These are phyloP conservation scores for Drosophila parthenogenetica DNA, from an alignment of 2,888 invertebrate species.

Conservation along the genomic window DNA sequence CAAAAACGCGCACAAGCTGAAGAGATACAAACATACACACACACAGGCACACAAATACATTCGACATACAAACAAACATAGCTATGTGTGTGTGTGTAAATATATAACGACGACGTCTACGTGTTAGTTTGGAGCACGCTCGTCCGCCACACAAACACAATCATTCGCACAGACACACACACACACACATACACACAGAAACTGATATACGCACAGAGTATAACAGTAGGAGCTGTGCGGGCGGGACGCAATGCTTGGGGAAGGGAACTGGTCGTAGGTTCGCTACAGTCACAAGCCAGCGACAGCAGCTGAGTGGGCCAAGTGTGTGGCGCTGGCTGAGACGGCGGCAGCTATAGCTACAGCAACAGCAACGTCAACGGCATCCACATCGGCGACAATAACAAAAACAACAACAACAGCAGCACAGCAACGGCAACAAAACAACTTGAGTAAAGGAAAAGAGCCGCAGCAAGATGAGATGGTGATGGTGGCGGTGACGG, in stretches of 20 bases:
- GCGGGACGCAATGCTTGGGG: conserved; percentile 48
- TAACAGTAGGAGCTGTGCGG: conserved; percentile 42
- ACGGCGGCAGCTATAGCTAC: conserved; percentile 11
- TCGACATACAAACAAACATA: conserved; percentile 3
- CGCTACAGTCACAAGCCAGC: conserved; percentile 58
- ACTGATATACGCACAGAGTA: conserved; percentile 18
- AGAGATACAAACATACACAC: conserved; percentile 64
- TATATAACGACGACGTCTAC: conserved; percentile 39
- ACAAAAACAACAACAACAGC: conserved; percentile 22
- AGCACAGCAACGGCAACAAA: conserved; percentile 51
- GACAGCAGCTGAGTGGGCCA: conserved; percentile 61
- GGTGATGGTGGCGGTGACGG: conserved; percentile 9
- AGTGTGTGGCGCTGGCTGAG: conserved; percentile 51
- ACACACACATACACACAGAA: conserved; percentile 17
- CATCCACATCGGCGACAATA: conserved; percentile 4
- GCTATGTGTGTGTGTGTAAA: conserved; percentile 21
- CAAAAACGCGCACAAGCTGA: conserved; percentile 73
- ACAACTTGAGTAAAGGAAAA: conserved; percentile 66
- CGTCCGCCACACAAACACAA: conserved; percentile 54
- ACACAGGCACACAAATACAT: conserved; percentile 27
- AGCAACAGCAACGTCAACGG: conserved; percentile 7
- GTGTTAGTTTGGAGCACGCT: conserved; percentile 70
- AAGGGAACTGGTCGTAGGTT: conserved; percentile 78
- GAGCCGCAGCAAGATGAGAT: conserved; percentile 58
- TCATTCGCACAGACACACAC: conserved; percentile 17